A percentile compares a stretch with the other conserved stretches of the same genome.
phyloP scores from a whole-genome alignment of 2,113 vertebrate genomes.

The Carassius gibelio region DNA sequence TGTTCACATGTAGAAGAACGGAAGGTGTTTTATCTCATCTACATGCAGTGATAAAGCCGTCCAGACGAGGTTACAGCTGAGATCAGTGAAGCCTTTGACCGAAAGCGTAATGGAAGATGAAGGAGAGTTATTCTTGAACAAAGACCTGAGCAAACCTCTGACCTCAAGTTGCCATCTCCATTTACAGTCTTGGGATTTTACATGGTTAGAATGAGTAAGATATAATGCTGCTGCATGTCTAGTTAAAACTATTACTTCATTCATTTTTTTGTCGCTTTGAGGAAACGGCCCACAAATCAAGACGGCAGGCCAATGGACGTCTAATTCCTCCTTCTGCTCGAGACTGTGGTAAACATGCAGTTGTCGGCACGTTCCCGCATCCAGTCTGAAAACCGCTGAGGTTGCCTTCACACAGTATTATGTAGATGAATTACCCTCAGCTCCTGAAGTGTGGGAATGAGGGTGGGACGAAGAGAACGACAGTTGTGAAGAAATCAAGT shows the following conservation, averaged over 20 bases:
- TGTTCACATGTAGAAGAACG: not conserved
- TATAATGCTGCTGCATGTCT: not conserved
- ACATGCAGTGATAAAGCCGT: not conserved
- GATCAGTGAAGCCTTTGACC: not conserved
- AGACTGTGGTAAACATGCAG: not conserved
- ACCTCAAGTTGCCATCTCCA: conserved; percentile 1
- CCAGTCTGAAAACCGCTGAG: conserved; percentile 49
- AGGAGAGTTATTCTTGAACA: not conserved
- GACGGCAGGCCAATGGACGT: not conserved
- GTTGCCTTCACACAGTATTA: conserved; percentile 56
- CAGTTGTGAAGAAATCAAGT: conserved; percentile 13
- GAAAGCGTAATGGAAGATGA: not conserved
- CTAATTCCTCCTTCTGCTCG: not conserved
- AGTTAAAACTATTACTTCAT: not conserved
- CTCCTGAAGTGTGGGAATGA: conserved; percentile 4
- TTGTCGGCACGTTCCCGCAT: not conserved
- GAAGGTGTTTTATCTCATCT: not conserved
- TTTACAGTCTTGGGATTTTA: not conserved
- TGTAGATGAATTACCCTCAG: conserved; percentile 49
- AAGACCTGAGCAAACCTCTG: not conserved
- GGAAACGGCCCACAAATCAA: not conserved
- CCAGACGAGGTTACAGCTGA: not conserved
- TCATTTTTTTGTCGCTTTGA: not conserved
- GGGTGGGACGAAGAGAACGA: not conserved
- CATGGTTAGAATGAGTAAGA: not conserved